Conservation (phyloP, 1,140 invertebrate genomes). For the Bemisia tabaci region DNA sequence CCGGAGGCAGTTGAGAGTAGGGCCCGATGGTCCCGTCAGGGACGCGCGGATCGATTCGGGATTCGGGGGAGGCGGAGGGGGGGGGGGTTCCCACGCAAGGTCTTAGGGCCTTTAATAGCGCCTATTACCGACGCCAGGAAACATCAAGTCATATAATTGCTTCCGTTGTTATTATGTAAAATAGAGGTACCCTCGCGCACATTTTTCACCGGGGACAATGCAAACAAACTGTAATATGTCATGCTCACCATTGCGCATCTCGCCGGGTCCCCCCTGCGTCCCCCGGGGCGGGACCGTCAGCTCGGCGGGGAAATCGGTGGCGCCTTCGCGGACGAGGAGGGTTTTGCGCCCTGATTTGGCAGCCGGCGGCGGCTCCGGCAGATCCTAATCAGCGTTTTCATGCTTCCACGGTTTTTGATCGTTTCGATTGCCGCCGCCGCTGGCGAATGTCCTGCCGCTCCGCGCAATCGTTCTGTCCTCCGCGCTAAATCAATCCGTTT, state of each 20-base stretch:
- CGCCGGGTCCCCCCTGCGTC: too few species aligned
- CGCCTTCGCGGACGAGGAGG: too few species aligned
- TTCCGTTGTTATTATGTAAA: background rate
- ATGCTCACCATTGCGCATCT: background rate
- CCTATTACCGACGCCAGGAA: background rate
- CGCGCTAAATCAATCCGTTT: background rate
- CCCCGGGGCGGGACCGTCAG: too few species aligned
- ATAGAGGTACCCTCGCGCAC: background rate
- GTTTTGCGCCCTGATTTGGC: too few species aligned
- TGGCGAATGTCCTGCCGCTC: background rate
- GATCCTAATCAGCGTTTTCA: background rate
- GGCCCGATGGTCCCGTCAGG: background rate
- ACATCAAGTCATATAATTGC: background rate
- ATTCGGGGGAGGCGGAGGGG: background rate
- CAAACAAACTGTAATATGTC: background rate
- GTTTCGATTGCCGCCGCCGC: background rate
- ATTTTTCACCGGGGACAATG: background rate
- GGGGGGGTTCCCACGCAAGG: background rate
- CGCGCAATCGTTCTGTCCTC: background rate
- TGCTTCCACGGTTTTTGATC: background rate
- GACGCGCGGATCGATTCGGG: background rate
- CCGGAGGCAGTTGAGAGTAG: too few species aligned
- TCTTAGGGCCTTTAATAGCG: background rate
- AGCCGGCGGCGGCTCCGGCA: too few species aligned
- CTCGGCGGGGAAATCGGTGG: too few species aligned